Conservation (phyloP, 2,113 vertebrate species). For the Oncorhynchus tshawytscha region DNA sequence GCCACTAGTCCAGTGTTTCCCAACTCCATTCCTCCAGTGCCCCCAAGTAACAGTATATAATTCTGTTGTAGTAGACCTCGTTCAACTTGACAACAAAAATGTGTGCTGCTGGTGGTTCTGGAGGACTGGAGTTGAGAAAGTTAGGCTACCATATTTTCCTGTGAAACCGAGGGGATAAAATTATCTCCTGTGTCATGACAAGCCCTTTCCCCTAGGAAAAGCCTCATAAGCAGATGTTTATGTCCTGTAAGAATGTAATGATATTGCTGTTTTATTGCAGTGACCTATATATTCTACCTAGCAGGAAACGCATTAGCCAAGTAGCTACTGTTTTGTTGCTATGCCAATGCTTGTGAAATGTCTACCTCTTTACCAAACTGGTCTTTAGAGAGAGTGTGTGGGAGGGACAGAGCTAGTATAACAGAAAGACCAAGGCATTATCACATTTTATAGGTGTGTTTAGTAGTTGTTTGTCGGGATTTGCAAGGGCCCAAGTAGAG, state of each 20-base stretch:
- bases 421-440: not conserved
- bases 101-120: too few relatives aligned
- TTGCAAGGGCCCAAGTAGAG: not conserved
- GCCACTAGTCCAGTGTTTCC: too few relatives aligned
- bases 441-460: not conserved
- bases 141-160: too few relatives aligned
- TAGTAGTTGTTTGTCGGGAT: not conserved
- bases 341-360: constrained; percentile 9
- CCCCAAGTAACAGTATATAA: too few relatives aligned
- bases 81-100: too few relatives aligned
- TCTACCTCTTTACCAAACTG: not conserved
- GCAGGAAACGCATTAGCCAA: constrained; percentile 16
- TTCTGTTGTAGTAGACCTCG: too few relatives aligned
- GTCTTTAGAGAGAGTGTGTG: not conserved
- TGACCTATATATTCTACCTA: not conserved
- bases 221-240: not conserved
- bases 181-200: too few relatives aligned
- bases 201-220: not conserved
- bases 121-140: too few relatives aligned
- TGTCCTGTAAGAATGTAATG: not conserved
- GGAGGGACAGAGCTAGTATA: not conserved
- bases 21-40: too few relatives aligned
- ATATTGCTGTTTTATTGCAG: constrained; percentile 17
- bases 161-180: too few relatives aligned
- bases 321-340: constrained; percentile 1